Evolutionary conservation across 2,797 vertebrate genomes (phyloP), one percentile per base, ranked within the genome.

Genomic region (Bovichtus diacanthus): DNA sequence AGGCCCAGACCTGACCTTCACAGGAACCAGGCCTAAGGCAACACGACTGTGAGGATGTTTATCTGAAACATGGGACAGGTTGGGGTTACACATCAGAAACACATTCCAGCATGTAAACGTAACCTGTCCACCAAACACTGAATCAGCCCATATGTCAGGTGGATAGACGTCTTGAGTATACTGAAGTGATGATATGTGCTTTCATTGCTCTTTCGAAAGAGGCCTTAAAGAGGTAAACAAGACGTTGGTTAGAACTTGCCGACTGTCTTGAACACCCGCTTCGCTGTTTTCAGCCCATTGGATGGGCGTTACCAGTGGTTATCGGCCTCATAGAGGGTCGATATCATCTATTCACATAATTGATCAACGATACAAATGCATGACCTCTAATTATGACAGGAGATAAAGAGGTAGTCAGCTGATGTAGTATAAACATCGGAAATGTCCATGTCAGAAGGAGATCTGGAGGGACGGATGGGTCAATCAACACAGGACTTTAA

Each of bases 1-100:
- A 88, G 90, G 85, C 81, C 73, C 25, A 31, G 64, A 69, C 87
- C 78, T 84, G 84, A 83, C 90, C 89, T 83, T 78, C 3, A 29
- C 60, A 73, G 70, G 76, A 86, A 68, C 29, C 23, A 0, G 41
- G 76, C 88, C 86, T 36, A 6, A 80, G 85, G 90, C 85, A 58
- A 65, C 51, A 61, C 5, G 3, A 71, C 77, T 59, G 70, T 18
- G 65, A 60, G 72, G 80, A 80, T 84, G 65, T 83, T 81, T 76
- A 54, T 77, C 70, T 81, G 67, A 67, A 59, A 79, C 72, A 66
- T 51, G 27, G 77, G 82, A 25, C 73, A 65, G 76, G 73, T 76
- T 63, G 68, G 68, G 49, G 71, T 74, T 86, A 61, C 69, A 81
- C 64, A 59, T 80, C 51, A 82, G 47, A 72, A 53, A 62, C 61